Evolutionary conservation across 2,113 vertebrate species (phyloP), one percentile per base, ranked within the genome.

Genomic region (Gobiocypris rarus): DNA sequence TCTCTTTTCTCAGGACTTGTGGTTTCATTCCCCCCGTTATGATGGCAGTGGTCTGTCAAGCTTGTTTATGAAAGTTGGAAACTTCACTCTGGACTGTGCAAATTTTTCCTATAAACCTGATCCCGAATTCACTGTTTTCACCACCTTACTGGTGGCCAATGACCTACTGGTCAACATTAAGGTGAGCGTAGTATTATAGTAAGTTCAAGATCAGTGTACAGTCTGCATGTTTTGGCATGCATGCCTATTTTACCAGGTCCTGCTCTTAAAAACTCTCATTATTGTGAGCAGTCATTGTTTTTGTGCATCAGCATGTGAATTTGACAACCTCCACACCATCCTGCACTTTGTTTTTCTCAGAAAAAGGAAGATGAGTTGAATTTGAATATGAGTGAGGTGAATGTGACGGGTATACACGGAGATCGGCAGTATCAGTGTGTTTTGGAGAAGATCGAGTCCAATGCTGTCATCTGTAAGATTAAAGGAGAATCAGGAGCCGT

Each of bases 361-460:
- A 98, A 97, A 96, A 94, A 90, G 85, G 91, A 91, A 2, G 97
- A 99, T 89, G 86, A 91, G n/a, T 93, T 99, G 89, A 89, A 93
- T 77, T 94, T 99, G 86, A 93, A 31, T 31, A 31, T 9, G 28
- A 83, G 65, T 0, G 98, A 99, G 75, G 75, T 99, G 45, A 91
- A 88, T 4, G 93, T 95, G n/a, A 90, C 90, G 65, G 94, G 89
- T 0, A 58, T 94, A 31, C 85, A 85, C 9, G 83, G 88, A 9
- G 86, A 87, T 5, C 85, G 89, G 17, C 1, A 81, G 8, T 56
- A 89, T 0, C 4, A 0, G n/a, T 98, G 97, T 91, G 86, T 61
- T 28, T 87, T 96, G 81, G 84, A 91, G 59, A 81, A 58, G 10
- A 94, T 95, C 76, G 93, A 93, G 9, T 54, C 4, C 22, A 87